Base-by-base conservation (phyloP, 2,113 vertebrate genomes). In the Muntiacus reevesi region DNA sequence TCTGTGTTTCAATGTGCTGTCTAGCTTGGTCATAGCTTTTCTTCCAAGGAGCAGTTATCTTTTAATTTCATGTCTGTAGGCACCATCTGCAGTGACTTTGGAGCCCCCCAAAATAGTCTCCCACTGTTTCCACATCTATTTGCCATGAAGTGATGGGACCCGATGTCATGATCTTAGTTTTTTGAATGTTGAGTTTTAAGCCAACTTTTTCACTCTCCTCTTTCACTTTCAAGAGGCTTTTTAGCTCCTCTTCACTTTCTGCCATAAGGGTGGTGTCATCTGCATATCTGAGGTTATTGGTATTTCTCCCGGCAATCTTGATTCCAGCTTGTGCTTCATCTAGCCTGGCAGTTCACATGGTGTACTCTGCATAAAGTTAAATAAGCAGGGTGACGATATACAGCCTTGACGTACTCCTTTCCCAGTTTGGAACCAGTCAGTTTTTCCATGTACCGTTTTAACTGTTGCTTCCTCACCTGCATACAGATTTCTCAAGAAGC, bases 121-220 rank as follows among this genome's bases (percentile, higher is more conserved):
- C 14, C 30, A n/a, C 16, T 67, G 0, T 64, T 19, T 64, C 33
- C 62, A n/a, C 33, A 67, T 17, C 62, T 67, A n/a, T 67, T 67
- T 67, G 16, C 62, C 33, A n/a, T 67, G 7, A 67, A 67, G 33
- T 5, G 33, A 67, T n/a, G 62, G 62, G 7, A 67, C 30, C 6
- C 0, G 0, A 62, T 62, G 28, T 16, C 28, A 33, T 33, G 59
- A 33, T 62, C 3, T 62, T 62, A 7, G 30, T 62, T 62, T 62
- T 33, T 7, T 16, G 28, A 33, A 15, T 62, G 3, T 62, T 62
- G 3, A 62, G 14, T 33, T 62, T 62, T 62, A 62, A 62, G 28
- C 60, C 60, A 62, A 62, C 28, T 33, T 62, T 62, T 62, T 62
- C 3, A 62, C 30, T 62, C 28, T 30, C 60, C 60, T 30, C 60